Conservation (phyloP, 2,888 invertebrate species). For the Plebejus argus region DNA sequence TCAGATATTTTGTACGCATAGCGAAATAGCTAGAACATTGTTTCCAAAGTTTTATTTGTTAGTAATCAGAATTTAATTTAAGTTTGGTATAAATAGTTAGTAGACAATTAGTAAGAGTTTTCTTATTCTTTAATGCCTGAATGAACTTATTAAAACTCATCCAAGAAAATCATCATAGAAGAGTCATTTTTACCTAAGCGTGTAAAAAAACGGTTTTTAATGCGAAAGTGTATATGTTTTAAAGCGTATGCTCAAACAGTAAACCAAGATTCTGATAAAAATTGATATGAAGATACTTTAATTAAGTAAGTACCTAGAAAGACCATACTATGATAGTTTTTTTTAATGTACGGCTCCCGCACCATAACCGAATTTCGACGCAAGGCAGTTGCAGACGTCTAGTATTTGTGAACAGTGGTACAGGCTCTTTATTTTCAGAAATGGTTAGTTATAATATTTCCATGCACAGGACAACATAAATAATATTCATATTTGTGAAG, state of each 20-base stretch:
- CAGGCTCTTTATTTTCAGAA: background rate
- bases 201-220: no score
- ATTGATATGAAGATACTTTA: no score
- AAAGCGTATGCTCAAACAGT: no score
- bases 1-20: background rate
- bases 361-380: background rate
- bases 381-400: no score
- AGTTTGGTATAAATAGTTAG: background rate
- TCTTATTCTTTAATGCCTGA: background rate
- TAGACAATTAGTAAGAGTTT: background rate
- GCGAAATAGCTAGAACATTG: background rate
- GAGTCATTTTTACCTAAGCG: no score
- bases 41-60: background rate
- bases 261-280: no score
- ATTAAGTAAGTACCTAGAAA: no score
- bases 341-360: no score
- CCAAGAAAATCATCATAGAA: background rate
- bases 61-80: background rate
- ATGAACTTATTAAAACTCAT: background rate
- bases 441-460: background rate
- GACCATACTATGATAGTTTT: no score
- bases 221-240: no score
- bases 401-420: no score
- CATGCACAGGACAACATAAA: background rate
- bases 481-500: background rate